Base-by-base conservation (phyloP, 2,797 vertebrate genomes). In the Luscinia megarhynchos region DNA sequence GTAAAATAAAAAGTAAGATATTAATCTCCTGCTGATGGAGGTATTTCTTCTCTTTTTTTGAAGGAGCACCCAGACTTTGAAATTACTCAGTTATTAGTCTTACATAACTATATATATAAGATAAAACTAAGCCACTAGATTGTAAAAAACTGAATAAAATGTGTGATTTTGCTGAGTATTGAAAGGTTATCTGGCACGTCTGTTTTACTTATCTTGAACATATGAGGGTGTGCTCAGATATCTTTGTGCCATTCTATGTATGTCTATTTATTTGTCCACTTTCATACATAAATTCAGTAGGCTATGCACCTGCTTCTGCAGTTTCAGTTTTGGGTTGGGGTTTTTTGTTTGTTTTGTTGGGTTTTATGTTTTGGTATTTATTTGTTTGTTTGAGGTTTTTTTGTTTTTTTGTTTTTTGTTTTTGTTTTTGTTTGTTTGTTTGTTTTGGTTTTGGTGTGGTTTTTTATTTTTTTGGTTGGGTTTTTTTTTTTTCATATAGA, bases 71-170 rank as follows among this genome's bases (percentile, higher is more conserved):
- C 10, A 75, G 46, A 53, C 36, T 63, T 74, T 55, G 29, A 72
- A 78, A 54, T 46, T 69, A 75, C 6, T 27, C 23, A 23, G 5
- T 54, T 82, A 46, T 15, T 7, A 51, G 3, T 6, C 45, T 50
- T 34, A 43, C 15, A 11, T n/a, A n/a, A 18, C 5, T 16, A 6
- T 36, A 8, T 7, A 8, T 10, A 34, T 11, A n/a, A 21, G 0
- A 32, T 58, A 57, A 81, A 84, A 3, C 4, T 3, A 62, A 72
- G 2, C 2, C 10, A 20, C 6, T 68, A n/a, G 11, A 34, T 84
- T 22, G 29, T 9, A 34, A 89, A 53, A 67, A 29, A 9, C 0
- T 12, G 24, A 5, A 84, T 74, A 50, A 84, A 87, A 59, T 30
- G 0, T 61, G 23, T 74, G 30, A 70, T 66, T 66, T 78, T 62